Conservation (phyloP, 2,888 invertebrate species). For the Tanytarsus gracilentus region DNA sequence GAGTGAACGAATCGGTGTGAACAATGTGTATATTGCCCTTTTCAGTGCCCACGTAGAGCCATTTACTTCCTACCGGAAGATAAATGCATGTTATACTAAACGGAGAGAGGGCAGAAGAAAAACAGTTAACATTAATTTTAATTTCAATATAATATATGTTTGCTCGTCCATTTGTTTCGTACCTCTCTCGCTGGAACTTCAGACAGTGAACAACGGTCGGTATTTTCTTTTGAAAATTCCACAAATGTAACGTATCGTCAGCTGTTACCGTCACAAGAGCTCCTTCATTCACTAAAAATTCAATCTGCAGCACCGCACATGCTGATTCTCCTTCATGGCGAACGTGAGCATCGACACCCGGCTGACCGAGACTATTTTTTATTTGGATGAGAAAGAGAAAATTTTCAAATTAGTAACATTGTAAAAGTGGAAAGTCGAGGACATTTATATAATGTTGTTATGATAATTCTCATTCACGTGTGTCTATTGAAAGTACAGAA, state of each 20-base stretch:
- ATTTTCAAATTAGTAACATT: no score
- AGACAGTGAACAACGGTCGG: slow-evolving; percentile 93
- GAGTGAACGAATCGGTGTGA: slow-evolving; percentile 89
- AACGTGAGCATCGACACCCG: slow-evolving; percentile 93
- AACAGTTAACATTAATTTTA: slow-evolving; percentile 14
- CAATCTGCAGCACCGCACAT: slow-evolving; percentile 69
- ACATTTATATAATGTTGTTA: no score
- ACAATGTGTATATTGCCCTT: slow-evolving; percentile 96
- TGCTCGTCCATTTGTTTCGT: slow-evolving; percentile 36
- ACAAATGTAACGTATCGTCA: slow-evolving; percentile 92
- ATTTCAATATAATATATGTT: not conserved
- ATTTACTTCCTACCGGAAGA: slow-evolving; percentile 94
- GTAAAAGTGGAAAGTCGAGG: no score
- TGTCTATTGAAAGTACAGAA: no score
- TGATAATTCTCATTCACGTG: no score
- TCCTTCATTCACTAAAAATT: slow-evolving; percentile 96
- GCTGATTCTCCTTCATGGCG: slow-evolving; percentile 62
- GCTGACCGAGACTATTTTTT: slow-evolving; percentile 75
- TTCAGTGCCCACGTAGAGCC: slow-evolving; percentile 97
- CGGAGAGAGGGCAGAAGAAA: slow-evolving; percentile 22
- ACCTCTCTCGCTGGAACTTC: slow-evolving; percentile 96
- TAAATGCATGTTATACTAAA: slow-evolving; percentile 87
- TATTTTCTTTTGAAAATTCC: slow-evolving; percentile 92
- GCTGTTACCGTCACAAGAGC: slow-evolving; percentile 90
- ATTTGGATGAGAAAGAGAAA: not conserved